Conservation (phyloP, 2,888 invertebrate species). For the Cerastoderma edule region DNA sequence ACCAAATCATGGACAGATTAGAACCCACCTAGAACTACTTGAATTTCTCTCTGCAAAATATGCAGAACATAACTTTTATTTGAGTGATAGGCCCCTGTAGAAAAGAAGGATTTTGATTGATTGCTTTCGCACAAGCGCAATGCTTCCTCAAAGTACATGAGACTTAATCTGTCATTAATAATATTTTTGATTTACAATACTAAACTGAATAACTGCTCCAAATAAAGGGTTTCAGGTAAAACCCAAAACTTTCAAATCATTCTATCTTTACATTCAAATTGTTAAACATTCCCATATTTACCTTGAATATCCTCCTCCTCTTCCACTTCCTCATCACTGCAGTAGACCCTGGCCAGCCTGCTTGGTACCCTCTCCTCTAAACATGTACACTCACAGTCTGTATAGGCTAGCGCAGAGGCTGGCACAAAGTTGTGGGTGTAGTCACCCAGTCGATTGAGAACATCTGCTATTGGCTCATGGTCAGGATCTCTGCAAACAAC, state of each 20-base stretch:
- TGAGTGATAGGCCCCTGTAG: too few species aligned
- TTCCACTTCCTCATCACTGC: constrained; percentile 34
- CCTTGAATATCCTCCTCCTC: not conserved
- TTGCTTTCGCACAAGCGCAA: too few species aligned
- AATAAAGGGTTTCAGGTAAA: not conserved
- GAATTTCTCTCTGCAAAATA: too few species aligned
- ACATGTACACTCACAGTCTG: constrained; percentile 49
- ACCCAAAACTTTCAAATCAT: not conserved
- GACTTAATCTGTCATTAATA: too few species aligned
- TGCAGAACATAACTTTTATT: too few species aligned
- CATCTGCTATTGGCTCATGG: constrained; percentile 63
- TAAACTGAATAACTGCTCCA: too few species aligned
- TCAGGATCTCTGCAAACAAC: constrained; percentile 65
- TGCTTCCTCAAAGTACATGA: too few species aligned
- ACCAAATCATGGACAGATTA: too few species aligned
- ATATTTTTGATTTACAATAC: too few species aligned
- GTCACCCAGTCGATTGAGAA: constrained; percentile 58
- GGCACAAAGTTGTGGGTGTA: constrained; percentile 47
- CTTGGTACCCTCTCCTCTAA: constrained; percentile 34
- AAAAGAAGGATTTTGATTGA: too few species aligned
- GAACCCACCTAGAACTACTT: too few species aligned
- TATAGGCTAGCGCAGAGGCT: constrained; percentile 36
- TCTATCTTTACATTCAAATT: not conserved
- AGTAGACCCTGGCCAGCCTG: constrained; percentile 34
- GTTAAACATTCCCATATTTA: too few species aligned